Base-by-base conservation (phyloP, 1,140 invertebrate genomes). In the Tenebrio molitor region DNA sequence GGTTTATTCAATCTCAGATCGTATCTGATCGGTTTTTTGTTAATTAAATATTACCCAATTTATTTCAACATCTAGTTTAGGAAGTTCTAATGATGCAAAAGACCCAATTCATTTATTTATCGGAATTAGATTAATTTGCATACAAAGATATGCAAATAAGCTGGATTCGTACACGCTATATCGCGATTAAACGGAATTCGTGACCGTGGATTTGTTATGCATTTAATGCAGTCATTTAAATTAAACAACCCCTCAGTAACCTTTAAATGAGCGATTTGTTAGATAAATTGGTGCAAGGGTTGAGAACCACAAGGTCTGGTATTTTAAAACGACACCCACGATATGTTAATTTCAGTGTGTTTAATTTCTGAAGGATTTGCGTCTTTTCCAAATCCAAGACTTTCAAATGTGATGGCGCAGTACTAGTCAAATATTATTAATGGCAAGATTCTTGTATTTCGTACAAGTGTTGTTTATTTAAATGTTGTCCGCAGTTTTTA, bases 131-230 rank as follows among this genome's bases (percentile, higher is more conserved):
- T 16, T 8, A 66, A 66, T 66, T 66, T 66, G 19, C 64, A 66
- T 66, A 66, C 8, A 41, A 42, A 66, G 42, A 65, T 66, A 66
- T 66, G 64, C 64, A 66, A 66, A 66, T 66, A 36, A 21, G 7
- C 12, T 44, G 17, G 33, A 42, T 66, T 41, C 21, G 15, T 42
- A 23, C 64, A 66, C 64, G 64, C 64, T 25, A 66, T 5, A 44
- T 66, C 36, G 23, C 64, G 36, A 66, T 66, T 66, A 66, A 19
- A 41, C 12, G 12, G 44, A 44, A 44, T 42, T 65, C 64, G 64
- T 66, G 64, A 66, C 64, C 36, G 64, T 33, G 25, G 16, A 39
- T 65, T 66, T 66, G 64, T 66, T 66, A 66, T 41, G 36, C 36
- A 66, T 66, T 66, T 66, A 66, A 44, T 66, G 36, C 36, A 66